These are phyloP conservation scores for Hoplodrina ambigua DNA, from an alignment of 2,888 invertebrate genomes.

Conservation along the genomic window DNA sequence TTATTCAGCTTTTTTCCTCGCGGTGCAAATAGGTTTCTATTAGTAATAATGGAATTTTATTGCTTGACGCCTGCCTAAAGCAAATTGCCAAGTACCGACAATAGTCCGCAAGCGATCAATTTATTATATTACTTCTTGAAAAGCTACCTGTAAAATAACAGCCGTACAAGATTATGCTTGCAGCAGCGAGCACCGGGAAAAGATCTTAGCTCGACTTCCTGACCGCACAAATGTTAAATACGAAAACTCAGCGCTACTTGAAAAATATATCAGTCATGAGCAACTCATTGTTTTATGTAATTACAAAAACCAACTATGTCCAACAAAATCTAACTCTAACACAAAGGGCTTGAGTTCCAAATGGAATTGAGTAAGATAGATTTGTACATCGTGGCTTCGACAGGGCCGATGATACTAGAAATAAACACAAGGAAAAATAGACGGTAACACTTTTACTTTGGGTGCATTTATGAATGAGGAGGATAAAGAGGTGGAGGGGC, in stretches of 20 bases:
- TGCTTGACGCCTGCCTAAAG: not conserved
- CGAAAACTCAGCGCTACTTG: slow-evolving; percentile 65
- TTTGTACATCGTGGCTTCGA: slow-evolving; percentile 70
- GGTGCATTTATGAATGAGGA: slow-evolving; percentile 65
- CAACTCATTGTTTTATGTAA: slow-evolving; percentile 69
- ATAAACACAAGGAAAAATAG: slow-evolving; percentile 66
- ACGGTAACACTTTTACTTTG: slow-evolving; percentile 66
- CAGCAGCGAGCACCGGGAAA: slow-evolving; percentile 37
- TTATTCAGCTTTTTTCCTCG: not conserved
- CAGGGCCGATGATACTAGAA: slow-evolving; percentile 76
- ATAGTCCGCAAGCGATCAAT: not conserved
- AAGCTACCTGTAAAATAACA: not conserved
- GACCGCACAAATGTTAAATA: slow-evolving; percentile 68
- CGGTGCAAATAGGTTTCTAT: not conserved
- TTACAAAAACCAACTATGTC: slow-evolving; percentile 49
- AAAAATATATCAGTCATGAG: slow-evolving; percentile 68
- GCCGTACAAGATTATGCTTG: slow-evolving; percentile 1
- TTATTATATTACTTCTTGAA: slow-evolving; percentile 1
- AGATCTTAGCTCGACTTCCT: slow-evolving; percentile 28
- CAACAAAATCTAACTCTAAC: slow-evolving; percentile 70
- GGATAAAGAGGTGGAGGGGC: slow-evolving; percentile 47
- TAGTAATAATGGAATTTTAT: not conserved
- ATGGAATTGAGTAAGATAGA: slow-evolving; percentile 63
- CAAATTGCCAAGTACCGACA: not conserved
- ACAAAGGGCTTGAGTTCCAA: slow-evolving; percentile 68